Evolutionary conservation across 1,140 invertebrate species (phyloP), one percentile per base, ranked within the genome.

Genomic region (Caenorhabditis remanei): DNA sequence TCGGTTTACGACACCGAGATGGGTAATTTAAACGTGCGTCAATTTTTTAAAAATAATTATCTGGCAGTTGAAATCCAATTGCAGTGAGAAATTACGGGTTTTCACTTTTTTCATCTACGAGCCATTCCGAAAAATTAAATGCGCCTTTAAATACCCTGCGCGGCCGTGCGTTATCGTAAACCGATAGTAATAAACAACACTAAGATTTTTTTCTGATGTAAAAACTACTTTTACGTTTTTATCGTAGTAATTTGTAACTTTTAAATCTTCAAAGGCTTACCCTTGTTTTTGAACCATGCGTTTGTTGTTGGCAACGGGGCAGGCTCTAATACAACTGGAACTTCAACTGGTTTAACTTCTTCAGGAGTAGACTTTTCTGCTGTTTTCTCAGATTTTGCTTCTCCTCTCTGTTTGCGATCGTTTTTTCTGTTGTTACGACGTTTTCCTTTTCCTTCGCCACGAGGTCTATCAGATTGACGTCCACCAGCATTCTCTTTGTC

Each of bases 201-300:
- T n/a, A n/a, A n/a, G n/a, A n/a, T n/a, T n/a, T n/a, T n/a, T n/a
- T n/a, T n/a, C n/a, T n/a, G n/a, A n/a, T 32, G 32, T 32, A 32
- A 32, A 32, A 32, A 32, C 32, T 32, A 32, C 32, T 32, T 32
- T 32, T 32, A 32, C 2, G 32, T 32, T 46, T 24, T 41, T 43
- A 40, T 1, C 32, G 13, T 7, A 24, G 14, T 9, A 6, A 19
- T 1, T 9, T 75, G 19, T 9, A 5, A 9, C 40, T 85, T 40
- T 65, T 16, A 14, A 46, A 65, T 1, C 21, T 55, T 53, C 21
- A 50, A 40, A 48, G 65, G 14, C 55, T 5, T 16, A 88, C 87
- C 87, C 56, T 85, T 87, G 48, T 87, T 87, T 65, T 88, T 89
- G 85, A 89, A 89, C 89, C 89, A 89, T 21, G 89, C 85, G 46